Percentiles rank a stretch among this genome's conserved stretches.
Evolutionary conservation across 1,140 invertebrate genomes (phyloP).

Genomic region (Brachionus koreanus): DNA sequence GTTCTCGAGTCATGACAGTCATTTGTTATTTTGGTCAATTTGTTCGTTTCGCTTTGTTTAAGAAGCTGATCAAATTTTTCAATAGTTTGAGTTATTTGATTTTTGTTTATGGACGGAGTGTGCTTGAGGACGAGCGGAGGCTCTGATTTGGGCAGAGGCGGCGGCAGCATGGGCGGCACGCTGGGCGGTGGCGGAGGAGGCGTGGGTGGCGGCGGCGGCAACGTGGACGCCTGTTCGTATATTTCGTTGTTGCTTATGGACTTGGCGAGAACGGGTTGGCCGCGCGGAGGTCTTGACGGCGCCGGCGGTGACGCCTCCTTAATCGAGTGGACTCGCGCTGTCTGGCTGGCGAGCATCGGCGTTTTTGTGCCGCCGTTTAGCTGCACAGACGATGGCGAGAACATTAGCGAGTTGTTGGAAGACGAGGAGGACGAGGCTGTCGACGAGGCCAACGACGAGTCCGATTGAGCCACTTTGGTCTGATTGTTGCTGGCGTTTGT

Average conservation of each 20-base stretch:
- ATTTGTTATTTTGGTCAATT: not conserved
- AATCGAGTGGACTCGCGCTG: not conserved
- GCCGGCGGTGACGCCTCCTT: not conserved
- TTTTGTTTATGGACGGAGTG: constrained; percentile 17
- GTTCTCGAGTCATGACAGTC: too few species aligned
- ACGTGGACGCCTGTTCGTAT: not conserved
- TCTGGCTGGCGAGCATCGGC: not conserved
- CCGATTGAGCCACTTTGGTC: not conserved
- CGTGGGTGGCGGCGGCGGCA: not conserved
- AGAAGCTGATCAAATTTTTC: constrained; percentile 34
- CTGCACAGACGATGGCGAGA: not conserved
- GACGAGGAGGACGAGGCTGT: not conserved
- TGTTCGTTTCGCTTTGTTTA: not conserved
- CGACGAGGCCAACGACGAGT: not conserved
- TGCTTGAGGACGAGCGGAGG: not conserved
- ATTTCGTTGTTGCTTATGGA: constrained; percentile 16
- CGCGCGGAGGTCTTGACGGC: not conserved
- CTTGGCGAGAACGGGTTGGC: not conserved
- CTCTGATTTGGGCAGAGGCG: constrained; percentile 39
- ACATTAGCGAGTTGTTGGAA: constrained; percentile 6
- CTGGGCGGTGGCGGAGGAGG: constrained; percentile 14
- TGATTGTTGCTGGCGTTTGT: not conserved
- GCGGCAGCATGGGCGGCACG: constrained; percentile 27
- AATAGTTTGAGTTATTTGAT: constrained; percentile 10
- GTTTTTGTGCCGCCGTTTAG: not conserved